These are phyloP conservation scores for Fulica atra DNA, from an alignment of 2,113 vertebrate genomes.

Conservation along the genomic window DNA sequence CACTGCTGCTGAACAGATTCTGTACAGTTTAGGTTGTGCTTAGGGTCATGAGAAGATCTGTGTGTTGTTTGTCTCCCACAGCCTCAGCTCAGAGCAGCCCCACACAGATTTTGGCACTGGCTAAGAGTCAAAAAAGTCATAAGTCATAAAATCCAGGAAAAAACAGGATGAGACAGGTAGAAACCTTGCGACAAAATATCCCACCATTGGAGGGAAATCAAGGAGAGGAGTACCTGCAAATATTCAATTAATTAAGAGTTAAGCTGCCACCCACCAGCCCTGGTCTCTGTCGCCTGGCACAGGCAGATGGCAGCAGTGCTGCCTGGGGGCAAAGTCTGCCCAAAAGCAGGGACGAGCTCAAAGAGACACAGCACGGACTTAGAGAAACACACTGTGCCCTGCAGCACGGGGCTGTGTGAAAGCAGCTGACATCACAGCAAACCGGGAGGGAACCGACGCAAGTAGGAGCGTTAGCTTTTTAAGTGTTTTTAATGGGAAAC, in stretches of 20 bases:
- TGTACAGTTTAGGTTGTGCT: neutral
- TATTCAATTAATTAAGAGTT: neutral
- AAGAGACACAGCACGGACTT: neutral
- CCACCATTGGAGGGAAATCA: neutral
- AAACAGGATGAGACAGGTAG: neutral
- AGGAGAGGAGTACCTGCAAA: neutral
- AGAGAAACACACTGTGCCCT: neutral
- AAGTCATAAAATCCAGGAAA: neutral
- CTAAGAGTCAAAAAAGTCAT: neutral
- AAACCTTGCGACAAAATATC: neutral
- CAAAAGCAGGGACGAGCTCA: neutral
- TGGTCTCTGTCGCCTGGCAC: neutral
- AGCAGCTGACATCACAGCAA: neutral
- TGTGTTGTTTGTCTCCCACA: neutral
- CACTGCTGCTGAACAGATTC: neutral
- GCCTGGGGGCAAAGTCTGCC: neutral
- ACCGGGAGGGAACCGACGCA: fast-evolving
- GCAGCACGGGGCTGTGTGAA: neutral
- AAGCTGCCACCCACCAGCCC: neutral
- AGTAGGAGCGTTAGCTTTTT: neutral
- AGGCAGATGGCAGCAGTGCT: neutral
- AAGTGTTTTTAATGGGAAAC: neutral
- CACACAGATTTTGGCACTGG: neutral
- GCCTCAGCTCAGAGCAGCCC: neutral
- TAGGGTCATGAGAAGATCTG: neutral